Evolutionary conservation across 2,888 invertebrate species (phyloP), one percentile per base, ranked within the genome.

Genomic region (Stegana nigrithorax): DNA sequence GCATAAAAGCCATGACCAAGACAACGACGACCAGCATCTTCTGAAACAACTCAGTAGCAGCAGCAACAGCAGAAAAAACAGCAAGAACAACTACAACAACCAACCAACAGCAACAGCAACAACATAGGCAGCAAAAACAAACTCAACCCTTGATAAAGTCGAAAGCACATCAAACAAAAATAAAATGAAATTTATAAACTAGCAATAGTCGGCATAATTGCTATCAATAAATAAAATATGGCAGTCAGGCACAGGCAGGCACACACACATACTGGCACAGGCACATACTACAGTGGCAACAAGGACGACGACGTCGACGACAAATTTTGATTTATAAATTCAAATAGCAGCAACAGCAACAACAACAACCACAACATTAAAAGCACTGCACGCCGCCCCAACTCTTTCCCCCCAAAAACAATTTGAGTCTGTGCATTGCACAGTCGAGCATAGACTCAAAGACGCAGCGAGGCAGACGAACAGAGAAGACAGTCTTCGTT

Each of bases 181-280:
- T 71, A 53, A 62, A n/a, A n/a, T n/a, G n/a, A n/a, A n/a, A n/a
- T n/a, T n/a, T n/a, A n/a, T n/a, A n/a, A n/a, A n/a, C 69, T 73
- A 73, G 72, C 75, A 81, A 81, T 78, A 81, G 73, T 79, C 81
- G 74, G 67, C 75, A 81, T 82, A 81, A 82, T 82, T 82, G 82
- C 82, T 81, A 82, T 82, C 82, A 82, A 82, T 81, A 81, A 74
- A 81, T 76, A 76, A 78, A 78, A 74, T 76, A 75, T 75, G 67
- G 67, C 62, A 57, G 59, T 27, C 56, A 70, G 27, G 50, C 47
- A 59, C 19, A 4, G 23, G 17, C 26, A 25, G 39, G 14, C 23
- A 7, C 17, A 59, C 36, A 29, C 21, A 59, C 23, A n/a, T 26
- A 51, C 12, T 39, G 42, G 14, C 7, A 32, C 17, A 55, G 32